These are phyloP conservation scores for Oophaga sylvatica DNA, from an alignment of 2,797 vertebrate genomes.

Conservation along the genomic window DNA sequence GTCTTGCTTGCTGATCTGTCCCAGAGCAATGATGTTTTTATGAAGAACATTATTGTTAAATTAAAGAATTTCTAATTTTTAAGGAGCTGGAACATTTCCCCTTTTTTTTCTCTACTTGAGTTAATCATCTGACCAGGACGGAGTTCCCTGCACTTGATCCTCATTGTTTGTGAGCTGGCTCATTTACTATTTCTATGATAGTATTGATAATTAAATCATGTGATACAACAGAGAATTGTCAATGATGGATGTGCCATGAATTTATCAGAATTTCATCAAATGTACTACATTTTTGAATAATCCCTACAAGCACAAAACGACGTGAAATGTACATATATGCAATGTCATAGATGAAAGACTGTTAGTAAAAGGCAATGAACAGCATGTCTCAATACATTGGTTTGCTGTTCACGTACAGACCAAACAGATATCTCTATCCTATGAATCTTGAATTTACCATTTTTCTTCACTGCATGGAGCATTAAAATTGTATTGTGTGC, in stretches of 20 bases:
- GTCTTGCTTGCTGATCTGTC: too few relatives aligned
- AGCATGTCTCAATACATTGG: not conserved
- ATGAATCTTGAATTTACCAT: slow-evolving; percentile 55
- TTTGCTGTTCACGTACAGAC: slow-evolving; percentile 43
- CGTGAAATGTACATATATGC: not conserved
- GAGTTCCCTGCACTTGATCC: too few relatives aligned
- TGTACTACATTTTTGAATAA: not conserved
- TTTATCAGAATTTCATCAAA: not conserved
- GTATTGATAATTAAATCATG: not conserved
- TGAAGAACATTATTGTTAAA: too few relatives aligned
- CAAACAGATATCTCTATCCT: slow-evolving; percentile 43
- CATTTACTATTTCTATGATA: not conserved
- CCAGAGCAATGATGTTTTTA: too few relatives aligned
- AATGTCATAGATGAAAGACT: not conserved
- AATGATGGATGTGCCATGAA: not conserved
- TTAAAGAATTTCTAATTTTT: too few relatives aligned
- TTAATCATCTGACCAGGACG: too few relatives aligned
- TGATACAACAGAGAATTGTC: not conserved
- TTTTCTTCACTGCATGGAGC: slow-evolving; percentile 54
- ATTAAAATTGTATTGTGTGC: slow-evolving; percentile 56
- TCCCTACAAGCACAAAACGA: not conserved
- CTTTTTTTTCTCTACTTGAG: too few relatives aligned
- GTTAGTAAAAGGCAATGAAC: not conserved
- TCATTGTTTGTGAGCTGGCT: too few relatives aligned
- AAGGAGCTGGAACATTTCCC: too few relatives aligned